Evolutionary conservation across 2,888 invertebrate species (phyloP).

Genomic region (Apotomis turbidana): DNA sequence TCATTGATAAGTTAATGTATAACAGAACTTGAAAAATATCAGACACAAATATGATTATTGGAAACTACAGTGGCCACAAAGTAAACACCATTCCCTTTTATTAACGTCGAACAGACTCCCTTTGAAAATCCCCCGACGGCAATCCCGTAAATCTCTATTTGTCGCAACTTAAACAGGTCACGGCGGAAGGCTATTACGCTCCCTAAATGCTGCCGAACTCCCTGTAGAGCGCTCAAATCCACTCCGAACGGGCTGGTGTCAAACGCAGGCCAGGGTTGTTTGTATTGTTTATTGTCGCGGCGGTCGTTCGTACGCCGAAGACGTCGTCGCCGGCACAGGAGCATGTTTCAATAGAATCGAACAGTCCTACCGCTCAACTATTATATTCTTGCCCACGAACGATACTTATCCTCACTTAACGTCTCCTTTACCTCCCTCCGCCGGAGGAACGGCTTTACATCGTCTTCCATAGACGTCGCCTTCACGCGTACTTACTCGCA

Average conservation of each 20-base stretch:
- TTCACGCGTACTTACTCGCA: constrained; percentile 38
- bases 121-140: constrained; percentile 72
- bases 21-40: background rate
- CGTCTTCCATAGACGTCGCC: constrained; percentile 25
- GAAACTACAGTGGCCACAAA: constrained; percentile 66
- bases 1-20: background rate
- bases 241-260: constrained; percentile 82
- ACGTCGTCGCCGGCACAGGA: constrained; percentile 64
- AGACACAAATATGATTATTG: constrained; percentile 48
- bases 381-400: constrained; percentile 65
- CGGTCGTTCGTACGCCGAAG: constrained; percentile 77
- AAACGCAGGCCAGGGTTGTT: constrained; percentile 82
- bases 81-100: constrained; percentile 79
- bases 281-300: constrained; percentile 83
- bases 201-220: constrained; percentile 83
- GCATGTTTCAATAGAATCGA: constrained; percentile 74
- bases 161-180: constrained; percentile 83
- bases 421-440: constrained; percentile 54
- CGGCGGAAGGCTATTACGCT: constrained; percentile 81
- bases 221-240: constrained; percentile 81
- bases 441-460: constrained; percentile 27
- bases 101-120: constrained; percentile 69
- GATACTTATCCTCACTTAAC: constrained; percentile 65
- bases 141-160: constrained; percentile 83
- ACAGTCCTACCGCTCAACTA: constrained; percentile 62